Evolutionary conservation across 2,797 vertebrate species (phyloP).

Genomic region (Coreius guichenoti): DNA sequence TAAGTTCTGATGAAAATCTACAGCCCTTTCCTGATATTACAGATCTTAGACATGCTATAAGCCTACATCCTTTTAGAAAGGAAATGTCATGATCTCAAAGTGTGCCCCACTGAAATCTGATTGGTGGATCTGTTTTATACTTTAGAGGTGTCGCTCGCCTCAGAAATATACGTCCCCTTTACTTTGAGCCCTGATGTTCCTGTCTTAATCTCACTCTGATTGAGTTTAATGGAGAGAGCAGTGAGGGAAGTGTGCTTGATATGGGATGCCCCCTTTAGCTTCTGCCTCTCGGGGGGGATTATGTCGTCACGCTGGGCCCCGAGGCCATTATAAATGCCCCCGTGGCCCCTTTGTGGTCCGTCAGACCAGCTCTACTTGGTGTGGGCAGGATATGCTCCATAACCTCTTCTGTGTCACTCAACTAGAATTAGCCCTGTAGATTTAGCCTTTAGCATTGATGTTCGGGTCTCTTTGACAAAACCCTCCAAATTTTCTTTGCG

Average conservation of each 20-base stretch:
- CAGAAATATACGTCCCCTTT: neutral
- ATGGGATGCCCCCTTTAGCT: conserved; percentile 68
- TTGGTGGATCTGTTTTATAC: neutral
- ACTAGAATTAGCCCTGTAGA: conserved; percentile 67
- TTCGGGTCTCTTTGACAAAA: conserved; percentile 72
- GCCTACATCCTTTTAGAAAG: neutral
- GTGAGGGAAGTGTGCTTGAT: conserved; percentile 76
- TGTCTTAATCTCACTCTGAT: conserved; percentile 49
- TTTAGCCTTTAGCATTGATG: conserved; percentile 68
- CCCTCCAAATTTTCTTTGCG: conserved; percentile 61
- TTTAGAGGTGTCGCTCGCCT: conserved; percentile 34
- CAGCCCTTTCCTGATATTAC: neutral
- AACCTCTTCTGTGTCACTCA: conserved; percentile 70
- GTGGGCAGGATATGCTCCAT: conserved; percentile 73
- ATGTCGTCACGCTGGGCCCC: conserved; percentile 79
- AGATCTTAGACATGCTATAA: neutral
- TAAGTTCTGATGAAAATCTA: neutral
- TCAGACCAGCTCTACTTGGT: conserved; percentile 79
- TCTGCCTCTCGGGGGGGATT: conserved; percentile 74
- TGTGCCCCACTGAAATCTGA: neutral
- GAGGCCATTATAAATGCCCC: conserved; percentile 81
- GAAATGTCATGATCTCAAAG: neutral
- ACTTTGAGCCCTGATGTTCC: conserved; percentile 1
- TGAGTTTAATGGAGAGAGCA: conserved; percentile 57
- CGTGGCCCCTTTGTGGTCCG: conserved; percentile 76